Evolutionary conservation across 1,140 invertebrate species (phyloP), one percentile per base, ranked within the genome.

Genomic region (Phthorimaea operculella): DNA sequence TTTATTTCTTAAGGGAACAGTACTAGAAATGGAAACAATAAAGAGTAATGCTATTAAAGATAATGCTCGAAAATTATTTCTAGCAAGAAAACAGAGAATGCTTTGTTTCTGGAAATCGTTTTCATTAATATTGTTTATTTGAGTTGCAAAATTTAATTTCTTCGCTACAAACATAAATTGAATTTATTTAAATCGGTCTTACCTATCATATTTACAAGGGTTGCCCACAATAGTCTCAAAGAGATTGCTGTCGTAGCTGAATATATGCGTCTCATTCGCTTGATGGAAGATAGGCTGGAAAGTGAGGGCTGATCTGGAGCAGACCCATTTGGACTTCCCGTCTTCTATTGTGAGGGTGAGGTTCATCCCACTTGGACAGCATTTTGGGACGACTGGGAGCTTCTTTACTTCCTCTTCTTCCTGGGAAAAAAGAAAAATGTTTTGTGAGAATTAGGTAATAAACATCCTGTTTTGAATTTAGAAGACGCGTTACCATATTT

Each of bases 151-250:
- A 28, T 28, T 2, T 4, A 28, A 28, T 28, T 28, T 28, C 2
- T 28, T 28, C 21, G 21, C 21, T 28, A 28, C 2, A 28, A 2
- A 28, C 21, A 4, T 2, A 28, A 28, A 28, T 28, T 4, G 2
- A 28, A 28, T 28, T 28, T 28, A 28, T 28, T 28, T 28, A 28
- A 28, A 28, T 2, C 6, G 2, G 21, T 28, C 36, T 69, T 76
- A 89, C 88, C 80, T 89, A 64, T 85, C 83, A 59, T 86, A 83
- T 51, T 57, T 55, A 64, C 88, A 89, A 14, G 88, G 88, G 62
- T 87, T 86, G 3, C 87, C 88, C 16, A 89, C 79, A 17, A 89
- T 78, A 3, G 87, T 87, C 48, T 87, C 83, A 55, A 88, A 89
- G 9, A 76, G 66, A 28, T 87, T 76, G 34, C 70, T 77, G 45